Conservation (phyloP, 2,797 vertebrate species). For the Rachycentron canadum region DNA sequence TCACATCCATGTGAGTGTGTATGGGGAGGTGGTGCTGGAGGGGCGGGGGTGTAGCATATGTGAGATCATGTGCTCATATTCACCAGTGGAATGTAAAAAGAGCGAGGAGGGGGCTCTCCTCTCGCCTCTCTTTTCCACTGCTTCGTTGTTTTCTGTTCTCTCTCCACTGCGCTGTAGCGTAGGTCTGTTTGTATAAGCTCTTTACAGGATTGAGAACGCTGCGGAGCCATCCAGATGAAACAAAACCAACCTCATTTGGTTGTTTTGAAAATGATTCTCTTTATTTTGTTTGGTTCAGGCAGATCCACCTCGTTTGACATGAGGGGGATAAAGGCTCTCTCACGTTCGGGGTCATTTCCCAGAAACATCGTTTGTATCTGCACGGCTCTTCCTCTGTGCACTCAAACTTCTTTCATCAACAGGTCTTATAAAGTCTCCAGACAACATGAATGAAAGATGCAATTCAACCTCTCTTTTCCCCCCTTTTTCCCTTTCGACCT, state of each 20-base stretch:
- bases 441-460: constrained; percentile 81
- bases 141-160: constrained; percentile 81
- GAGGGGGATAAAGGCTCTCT: constrained; percentile 68
- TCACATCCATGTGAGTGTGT: constrained; percentile 73
- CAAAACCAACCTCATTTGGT: constrained; percentile 78
- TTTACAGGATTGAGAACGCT: constrained; percentile 76
- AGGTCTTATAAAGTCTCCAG: constrained; percentile 78
- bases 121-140: constrained; percentile 52
- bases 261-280: constrained; percentile 82
- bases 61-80: constrained; percentile 88
- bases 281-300: constrained; percentile 80
- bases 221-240: constrained; percentile 83
- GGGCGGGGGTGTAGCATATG: constrained; percentile 72
- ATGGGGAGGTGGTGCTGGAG: constrained; percentile 27
- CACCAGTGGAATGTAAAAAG: constrained; percentile 85
- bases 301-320: constrained; percentile 79
- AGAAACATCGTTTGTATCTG: constrained; percentile 75
- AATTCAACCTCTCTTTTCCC: constrained; percentile 73
- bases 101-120: constrained; percentile 57
- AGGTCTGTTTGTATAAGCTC: constrained; percentile 82
- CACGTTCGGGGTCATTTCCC: constrained; percentile 76
- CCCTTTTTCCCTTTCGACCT: constrained; percentile 79
- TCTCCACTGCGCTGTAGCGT: constrained; percentile 65
- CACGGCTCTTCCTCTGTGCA: constrained; percentile 76
- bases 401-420: constrained; percentile 76